Conservation (phyloP, 2,888 invertebrate genomes). For the Leucophenga montana region DNA sequence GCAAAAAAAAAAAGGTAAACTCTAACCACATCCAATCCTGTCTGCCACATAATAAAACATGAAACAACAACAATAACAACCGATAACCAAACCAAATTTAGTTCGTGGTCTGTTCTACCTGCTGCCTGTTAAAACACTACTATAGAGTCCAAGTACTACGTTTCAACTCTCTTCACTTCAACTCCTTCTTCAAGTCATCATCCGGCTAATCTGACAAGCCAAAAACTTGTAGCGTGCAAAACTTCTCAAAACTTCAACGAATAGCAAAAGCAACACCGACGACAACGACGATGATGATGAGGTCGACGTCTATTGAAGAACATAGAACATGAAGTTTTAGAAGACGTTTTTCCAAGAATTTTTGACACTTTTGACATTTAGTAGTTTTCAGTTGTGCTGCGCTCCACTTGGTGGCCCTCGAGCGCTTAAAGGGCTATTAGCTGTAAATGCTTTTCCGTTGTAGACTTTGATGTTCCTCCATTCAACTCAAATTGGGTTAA, state of each 20-base stretch:
- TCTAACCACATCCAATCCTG: no score
- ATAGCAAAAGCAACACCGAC: neutral
- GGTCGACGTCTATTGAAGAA: no score
- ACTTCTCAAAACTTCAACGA: neutral
- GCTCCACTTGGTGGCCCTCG: neutral
- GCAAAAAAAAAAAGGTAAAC: no score
- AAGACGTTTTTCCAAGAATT: conserved; percentile 64
- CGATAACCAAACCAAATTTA: no score
- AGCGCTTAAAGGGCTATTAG: conserved; percentile 17
- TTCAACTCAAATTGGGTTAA: neutral
- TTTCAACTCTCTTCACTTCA: neutral
- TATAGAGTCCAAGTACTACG: neutral
- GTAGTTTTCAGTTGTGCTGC: conserved; percentile 49
- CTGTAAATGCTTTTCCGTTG: conserved; percentile 5
- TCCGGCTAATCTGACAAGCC: neutral
- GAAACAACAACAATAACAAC: no score
- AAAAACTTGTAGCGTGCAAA: conserved; percentile 12
- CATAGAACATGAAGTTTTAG: neutral
- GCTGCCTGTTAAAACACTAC: no score
- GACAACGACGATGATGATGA: neutral
- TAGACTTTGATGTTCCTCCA: neutral
- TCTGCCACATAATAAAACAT: no score
- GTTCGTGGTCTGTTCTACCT: no score
- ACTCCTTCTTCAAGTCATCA: neutral
- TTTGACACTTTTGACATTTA: conserved; percentile 66